Percentiles rank a stretch among this genome's conserved stretches.
Conservation (phyloP, 2,113 vertebrate genomes). For the Toxotes jaculatrix region DNA sequence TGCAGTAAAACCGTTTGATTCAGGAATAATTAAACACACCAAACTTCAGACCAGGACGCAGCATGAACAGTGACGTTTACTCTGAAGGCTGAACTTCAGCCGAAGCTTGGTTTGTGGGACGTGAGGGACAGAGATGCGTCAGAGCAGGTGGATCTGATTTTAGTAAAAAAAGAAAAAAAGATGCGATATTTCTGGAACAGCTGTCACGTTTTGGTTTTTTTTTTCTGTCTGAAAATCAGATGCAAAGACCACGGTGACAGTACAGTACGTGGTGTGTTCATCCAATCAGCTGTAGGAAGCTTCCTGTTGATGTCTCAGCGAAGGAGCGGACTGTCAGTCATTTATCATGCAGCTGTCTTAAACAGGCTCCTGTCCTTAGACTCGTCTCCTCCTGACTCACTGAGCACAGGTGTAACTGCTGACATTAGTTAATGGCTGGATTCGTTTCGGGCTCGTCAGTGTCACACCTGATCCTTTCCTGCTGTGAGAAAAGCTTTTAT, state of each 20-base stretch:
- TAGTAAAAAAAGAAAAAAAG: not conserved
- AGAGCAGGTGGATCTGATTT: not conserved
- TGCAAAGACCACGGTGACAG: conserved; percentile 24
- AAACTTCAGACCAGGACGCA: no score
- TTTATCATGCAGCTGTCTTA: no score
- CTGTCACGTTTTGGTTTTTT: not conserved
- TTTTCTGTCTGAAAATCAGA: not conserved
- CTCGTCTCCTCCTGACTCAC: not conserved
- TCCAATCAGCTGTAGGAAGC: not conserved
- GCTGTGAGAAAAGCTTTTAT: no score
- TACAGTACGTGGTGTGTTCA: not conserved
- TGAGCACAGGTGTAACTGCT: no score
- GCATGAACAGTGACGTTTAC: no score
- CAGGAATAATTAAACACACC: not conserved
- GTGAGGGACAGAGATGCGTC: not conserved
- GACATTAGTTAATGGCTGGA: no score
- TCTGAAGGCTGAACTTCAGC: not conserved
- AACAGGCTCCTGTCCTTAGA: not conserved
- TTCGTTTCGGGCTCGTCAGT: no score
- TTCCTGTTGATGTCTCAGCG: not conserved
- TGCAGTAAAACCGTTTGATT: not conserved
- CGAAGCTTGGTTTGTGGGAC: not conserved
- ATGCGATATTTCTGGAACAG: not conserved
- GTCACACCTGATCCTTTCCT: no score
- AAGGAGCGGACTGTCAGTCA: not conserved